Evolutionary conservation across 2,888 invertebrate species (phyloP).

Genomic region (Ectemnius continuus): DNA sequence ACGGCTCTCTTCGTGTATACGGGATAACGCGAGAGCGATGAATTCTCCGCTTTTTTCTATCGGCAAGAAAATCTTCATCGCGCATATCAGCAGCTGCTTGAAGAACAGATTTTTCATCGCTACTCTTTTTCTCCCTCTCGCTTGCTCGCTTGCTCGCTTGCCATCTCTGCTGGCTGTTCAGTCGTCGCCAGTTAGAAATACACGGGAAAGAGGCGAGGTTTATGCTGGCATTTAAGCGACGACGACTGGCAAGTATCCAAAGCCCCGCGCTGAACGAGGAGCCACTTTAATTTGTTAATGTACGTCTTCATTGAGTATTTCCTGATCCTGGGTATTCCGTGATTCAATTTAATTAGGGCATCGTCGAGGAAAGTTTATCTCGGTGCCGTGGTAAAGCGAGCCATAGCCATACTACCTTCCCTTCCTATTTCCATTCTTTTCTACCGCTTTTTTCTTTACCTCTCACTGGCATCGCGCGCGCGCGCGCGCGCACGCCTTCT

Average conservation of each 20-base stretch:
- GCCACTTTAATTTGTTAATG: slow-evolving; percentile 73
- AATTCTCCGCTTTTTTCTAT: no score
- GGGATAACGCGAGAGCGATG: no score
- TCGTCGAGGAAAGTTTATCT: slow-evolving; percentile 64
- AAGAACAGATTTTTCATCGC: slow-evolving; percentile 11
- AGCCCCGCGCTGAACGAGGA: slow-evolving; percentile 61
- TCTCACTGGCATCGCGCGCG: slow-evolving; percentile 15
- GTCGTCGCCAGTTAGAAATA: slow-evolving; percentile 4
- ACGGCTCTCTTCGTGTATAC: no score
- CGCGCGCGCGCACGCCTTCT: slow-evolving; percentile 7
- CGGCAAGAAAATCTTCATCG: no score
- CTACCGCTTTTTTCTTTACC: slow-evolving; percentile 27
- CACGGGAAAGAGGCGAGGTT: slow-evolving; percentile 24
- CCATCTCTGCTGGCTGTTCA: no score
- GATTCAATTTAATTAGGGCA: slow-evolving; percentile 73
- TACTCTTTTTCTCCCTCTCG: neutral
- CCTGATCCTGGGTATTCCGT: slow-evolving; percentile 69
- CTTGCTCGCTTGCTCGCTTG: neutral
- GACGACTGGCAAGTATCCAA: slow-evolving; percentile 69
- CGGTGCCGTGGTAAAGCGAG: slow-evolving; percentile 29
- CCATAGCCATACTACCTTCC: slow-evolving; percentile 12
- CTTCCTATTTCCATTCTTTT: slow-evolving; percentile 12
- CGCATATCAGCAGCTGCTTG: slow-evolving; percentile 2
- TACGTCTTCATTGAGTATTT: slow-evolving; percentile 73
- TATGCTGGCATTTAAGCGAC: slow-evolving; percentile 44